These are phyloP conservation scores for Pao palembangensis DNA, from an alignment of 2,113 vertebrate genomes.

Conservation along the genomic window DNA sequence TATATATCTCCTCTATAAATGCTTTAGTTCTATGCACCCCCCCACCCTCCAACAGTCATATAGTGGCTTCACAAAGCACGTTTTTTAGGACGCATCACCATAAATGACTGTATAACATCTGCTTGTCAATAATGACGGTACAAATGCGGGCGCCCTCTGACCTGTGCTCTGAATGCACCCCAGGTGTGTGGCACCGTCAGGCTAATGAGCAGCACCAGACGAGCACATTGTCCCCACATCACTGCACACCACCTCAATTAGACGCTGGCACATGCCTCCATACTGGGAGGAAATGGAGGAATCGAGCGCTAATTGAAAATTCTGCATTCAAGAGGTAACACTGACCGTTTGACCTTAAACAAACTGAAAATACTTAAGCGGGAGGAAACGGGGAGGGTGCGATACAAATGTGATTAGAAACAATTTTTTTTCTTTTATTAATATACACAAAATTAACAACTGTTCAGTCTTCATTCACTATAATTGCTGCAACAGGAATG, in stretches of 20 bases:
- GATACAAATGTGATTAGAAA: too few species aligned
- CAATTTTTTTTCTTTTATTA: too few species aligned
- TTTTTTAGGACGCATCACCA: slow-evolving; percentile 78
- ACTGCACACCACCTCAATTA: slow-evolving; percentile 64
- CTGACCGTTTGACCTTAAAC: slow-evolving; percentile 15
- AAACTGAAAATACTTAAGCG: slow-evolving; percentile 32
- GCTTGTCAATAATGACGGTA: slow-evolving; percentile 76
- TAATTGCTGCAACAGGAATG: too few species aligned
- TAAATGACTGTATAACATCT: slow-evolving; percentile 80
- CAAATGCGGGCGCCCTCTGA: slow-evolving; percentile 63
- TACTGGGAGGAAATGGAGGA: slow-evolving; percentile 63
- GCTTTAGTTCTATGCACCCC: slow-evolving; percentile 13
- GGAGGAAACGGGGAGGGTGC: slow-evolving; percentile 7
- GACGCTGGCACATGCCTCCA: slow-evolving; percentile 39
- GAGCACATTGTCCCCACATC: slow-evolving; percentile 55
- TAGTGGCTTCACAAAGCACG: slow-evolving; percentile 50
- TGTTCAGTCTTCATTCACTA: too few species aligned
- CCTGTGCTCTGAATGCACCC: slow-evolving; percentile 66
- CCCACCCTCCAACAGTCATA: slow-evolving; percentile 34
- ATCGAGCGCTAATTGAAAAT: slow-evolving; percentile 60
- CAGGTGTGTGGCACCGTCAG: slow-evolving; percentile 69
- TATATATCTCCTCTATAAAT: slow-evolving; percentile 30
- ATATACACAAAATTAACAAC: too few species aligned
- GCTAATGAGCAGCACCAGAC: slow-evolving; percentile 65
- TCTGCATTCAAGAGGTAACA: slow-evolving; percentile 48